Evolutionary conservation across 2,113 vertebrate species (phyloP), one percentile per base, ranked within the genome.

Genomic region (Poeciliopsis retropinna): DNA sequence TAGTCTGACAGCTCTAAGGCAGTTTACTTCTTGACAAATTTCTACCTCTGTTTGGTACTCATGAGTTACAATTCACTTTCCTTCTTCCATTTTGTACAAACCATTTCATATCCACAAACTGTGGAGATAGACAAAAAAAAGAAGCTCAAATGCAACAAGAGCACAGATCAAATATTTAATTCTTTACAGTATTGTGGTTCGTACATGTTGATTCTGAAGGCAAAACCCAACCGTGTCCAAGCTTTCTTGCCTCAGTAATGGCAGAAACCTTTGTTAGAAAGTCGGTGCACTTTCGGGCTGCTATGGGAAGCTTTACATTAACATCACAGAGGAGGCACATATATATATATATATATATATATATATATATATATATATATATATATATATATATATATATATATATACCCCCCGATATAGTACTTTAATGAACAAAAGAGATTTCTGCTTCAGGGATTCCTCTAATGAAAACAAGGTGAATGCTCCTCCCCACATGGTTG

Each of bases 391-490:
- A 32, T 32, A 32, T 1, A 32, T 32, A 62, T 39, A 80, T 25
- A 22, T 44, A 41, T 30, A 34, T 22, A 17, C 22, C 12, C 32
- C 57, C 68, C 66, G 44, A 19, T 70, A 32, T 12, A 19, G 60
- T 74, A 30, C 30, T 73, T 80, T 81, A 80, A 61, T 73, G 72
- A 70, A 78, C 73, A 83, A 75, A 76, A 75, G 79, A 68, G 71
- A 70, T 74, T 83, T 85, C 85, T 57, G 88, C 87, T 79, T 83
- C 86, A 81, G 17, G 70, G 78, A 73, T 83, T 85, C 66, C 78
- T 86, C 85, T 84, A 81, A 87, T 91, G 76, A 85, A 87, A 90
- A 87, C 81, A 83, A 83, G 74, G 82, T 79, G 66, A 64, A 31
- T 73, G 51, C 80, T 75, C 70, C 78, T 82, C 47, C 75, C 76